A percentile compares a stretch with the other conserved stretches of the same genome.
Evolutionary conservation across 2,888 invertebrate species (phyloP).

Genomic region (Patella depressa): DNA sequence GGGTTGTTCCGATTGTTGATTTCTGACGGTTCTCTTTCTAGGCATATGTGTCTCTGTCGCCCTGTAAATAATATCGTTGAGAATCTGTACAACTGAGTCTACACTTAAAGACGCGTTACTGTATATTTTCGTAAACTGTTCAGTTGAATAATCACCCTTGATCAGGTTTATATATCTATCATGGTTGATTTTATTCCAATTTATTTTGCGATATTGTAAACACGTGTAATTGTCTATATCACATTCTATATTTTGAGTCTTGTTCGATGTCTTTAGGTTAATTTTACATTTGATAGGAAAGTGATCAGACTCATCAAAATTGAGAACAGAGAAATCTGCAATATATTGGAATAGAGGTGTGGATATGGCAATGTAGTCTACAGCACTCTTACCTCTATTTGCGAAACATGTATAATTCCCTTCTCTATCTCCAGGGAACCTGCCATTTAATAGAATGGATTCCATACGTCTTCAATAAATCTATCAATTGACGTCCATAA

Average conservation of each 20-base stretch:
- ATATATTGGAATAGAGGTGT: background rate
- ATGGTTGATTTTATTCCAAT: background rate
- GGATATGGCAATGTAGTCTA: background rate
- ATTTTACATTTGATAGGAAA: background rate
- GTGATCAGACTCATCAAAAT: background rate
- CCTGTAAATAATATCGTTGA: background rate
- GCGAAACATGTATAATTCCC: slow-evolving; percentile 1
- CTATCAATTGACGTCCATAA: slow-evolving; percentile 4
- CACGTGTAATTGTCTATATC: background rate
- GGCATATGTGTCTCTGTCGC: background rate
- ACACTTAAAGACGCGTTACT: background rate
- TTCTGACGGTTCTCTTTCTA: background rate
- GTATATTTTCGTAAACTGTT: background rate
- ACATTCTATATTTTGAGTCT: background rate
- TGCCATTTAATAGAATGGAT: background rate
- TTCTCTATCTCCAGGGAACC: background rate
- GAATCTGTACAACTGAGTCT: background rate
- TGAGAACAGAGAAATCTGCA: background rate
- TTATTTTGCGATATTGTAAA: background rate
- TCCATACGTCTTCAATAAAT: background rate
- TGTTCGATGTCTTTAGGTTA: background rate
- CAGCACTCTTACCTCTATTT: slow-evolving; percentile 4
- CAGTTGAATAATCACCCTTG: background rate
- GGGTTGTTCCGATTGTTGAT: background rate
- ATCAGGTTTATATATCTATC: background rate